A percentile compares a stretch with the other conserved stretches of the same genome.
Evolutionary conservation across 2,888 invertebrate genomes (phyloP).

Genomic region (Elysia crispata): DNA sequence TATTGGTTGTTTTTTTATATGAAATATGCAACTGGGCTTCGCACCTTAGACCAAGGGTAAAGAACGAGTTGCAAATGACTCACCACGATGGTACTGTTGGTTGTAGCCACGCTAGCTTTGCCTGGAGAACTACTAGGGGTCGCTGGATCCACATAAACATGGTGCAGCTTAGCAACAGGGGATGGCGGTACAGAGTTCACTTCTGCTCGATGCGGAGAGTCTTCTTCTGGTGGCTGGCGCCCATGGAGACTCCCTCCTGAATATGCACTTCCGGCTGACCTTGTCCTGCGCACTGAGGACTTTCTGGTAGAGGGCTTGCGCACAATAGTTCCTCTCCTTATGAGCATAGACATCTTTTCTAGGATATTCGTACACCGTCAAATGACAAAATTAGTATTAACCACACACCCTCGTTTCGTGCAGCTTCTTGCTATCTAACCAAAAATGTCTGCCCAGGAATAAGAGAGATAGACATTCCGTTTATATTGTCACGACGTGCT

Average conservation of each 20-base stretch:
- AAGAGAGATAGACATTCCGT: too few species aligned
- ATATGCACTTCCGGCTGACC: conserved; percentile 49
- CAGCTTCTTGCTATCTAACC: too few species aligned
- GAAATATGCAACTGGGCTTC: too few species aligned
- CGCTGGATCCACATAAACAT: conserved; percentile 19
- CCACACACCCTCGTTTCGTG: too few species aligned
- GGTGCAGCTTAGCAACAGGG: conserved; percentile 52
- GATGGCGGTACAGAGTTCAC: conserved; percentile 52
- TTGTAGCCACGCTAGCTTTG: conserved; percentile 39
- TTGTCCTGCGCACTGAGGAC: conserved; percentile 53
- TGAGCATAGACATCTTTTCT: conserved; percentile 54
- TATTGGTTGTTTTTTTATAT: too few species aligned
- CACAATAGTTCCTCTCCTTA: conserved; percentile 54
- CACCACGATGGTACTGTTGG: conserved; percentile 43
- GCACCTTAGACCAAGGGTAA: too few species aligned
- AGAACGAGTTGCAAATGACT: neutral
- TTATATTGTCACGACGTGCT: too few species aligned
- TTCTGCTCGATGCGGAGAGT: neutral
- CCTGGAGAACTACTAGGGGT: conserved; percentile 30
- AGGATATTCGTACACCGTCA: too few species aligned
- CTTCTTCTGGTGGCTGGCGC: conserved; percentile 40
- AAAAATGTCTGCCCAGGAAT: too few species aligned
- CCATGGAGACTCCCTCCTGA: conserved; percentile 36
- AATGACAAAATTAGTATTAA: too few species aligned
- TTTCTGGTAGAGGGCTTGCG: conserved; percentile 50